A percentile compares a stretch with the other conserved stretches of the same genome.
phyloP scores from a whole-genome alignment of 2,113 vertebrate genomes.

The Motacilla tschutschensis region DNA sequence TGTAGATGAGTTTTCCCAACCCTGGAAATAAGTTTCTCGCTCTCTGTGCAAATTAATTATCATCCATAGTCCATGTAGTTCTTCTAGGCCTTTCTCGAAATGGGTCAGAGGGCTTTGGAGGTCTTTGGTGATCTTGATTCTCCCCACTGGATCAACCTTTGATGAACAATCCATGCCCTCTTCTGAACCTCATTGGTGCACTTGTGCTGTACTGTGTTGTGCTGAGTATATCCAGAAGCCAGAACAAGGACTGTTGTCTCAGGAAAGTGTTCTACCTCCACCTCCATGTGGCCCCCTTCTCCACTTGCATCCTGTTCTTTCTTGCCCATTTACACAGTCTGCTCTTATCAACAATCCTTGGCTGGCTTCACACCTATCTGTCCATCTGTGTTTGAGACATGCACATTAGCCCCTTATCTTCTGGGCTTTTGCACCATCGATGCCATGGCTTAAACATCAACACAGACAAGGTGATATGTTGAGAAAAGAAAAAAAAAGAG shows the following conservation, averaged over 20 bases:
- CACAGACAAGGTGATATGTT: background rate
- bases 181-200: background rate
- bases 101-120: background rate
- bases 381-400: background rate
- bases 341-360: background rate
- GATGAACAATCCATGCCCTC: background rate
- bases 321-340: background rate
- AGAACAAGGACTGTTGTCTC: background rate
- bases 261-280: background rate
- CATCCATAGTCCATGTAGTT: background rate
- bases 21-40: background rate
- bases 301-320: background rate
- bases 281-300: background rate
- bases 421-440: background rate
- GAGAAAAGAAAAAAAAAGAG: background rate
- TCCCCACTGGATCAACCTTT: background rate
- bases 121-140: background rate
- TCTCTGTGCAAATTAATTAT: background rate
- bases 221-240: background rate
- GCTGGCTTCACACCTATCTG: background rate
- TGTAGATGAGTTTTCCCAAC: background rate
- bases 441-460: background rate
- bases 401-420: background rate
- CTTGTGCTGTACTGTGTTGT: background rate
- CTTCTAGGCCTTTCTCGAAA: background rate